phyloP scores from a whole-genome alignment of 2,888 invertebrate species.

The Agrochola lychnidis region DNA sequence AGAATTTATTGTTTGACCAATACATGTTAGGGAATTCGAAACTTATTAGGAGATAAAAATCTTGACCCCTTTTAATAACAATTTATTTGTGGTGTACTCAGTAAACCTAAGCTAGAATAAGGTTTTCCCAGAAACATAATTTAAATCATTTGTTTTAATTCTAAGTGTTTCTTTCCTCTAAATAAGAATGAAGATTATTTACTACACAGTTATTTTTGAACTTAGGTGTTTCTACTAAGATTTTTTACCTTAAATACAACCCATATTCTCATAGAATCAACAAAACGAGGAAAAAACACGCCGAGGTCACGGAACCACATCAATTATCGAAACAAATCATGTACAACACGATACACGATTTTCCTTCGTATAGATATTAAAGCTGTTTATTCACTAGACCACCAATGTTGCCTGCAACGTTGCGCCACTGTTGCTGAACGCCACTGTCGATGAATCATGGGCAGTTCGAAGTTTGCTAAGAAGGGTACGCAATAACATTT shows the following conservation, averaged over 20 bases:
- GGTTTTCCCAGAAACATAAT: constrained; percentile 1
- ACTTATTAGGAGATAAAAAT: not conserved
- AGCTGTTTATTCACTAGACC: constrained; percentile 3
- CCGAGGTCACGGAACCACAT: constrained; percentile 57
- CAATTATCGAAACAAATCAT: constrained; percentile 69
- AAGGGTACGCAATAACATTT: no score
- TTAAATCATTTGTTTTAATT: not conserved
- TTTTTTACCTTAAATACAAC: constrained; percentile 20
- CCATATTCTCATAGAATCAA: constrained; percentile 29
- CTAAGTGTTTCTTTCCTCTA: constrained; percentile 18
- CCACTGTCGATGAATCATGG: no score
- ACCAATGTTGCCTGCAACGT: constrained; percentile 1
- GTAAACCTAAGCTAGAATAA: not conserved
- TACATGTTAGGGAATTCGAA: not conserved
- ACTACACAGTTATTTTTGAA: not conserved
- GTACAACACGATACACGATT: constrained; percentile 55
- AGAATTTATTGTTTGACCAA: not conserved
- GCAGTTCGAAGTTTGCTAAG: no score
- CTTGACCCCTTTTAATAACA: not conserved
- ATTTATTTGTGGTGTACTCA: not conserved
- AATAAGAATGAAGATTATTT: not conserved
- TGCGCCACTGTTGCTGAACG: not conserved
- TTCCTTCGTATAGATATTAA: constrained; percentile 33
- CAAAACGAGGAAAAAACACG: constrained; percentile 53
- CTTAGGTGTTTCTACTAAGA: not conserved